These are phyloP conservation scores for Ia io DNA, from an alignment of 2,113 vertebrate genomes.

Conservation along the genomic window DNA sequence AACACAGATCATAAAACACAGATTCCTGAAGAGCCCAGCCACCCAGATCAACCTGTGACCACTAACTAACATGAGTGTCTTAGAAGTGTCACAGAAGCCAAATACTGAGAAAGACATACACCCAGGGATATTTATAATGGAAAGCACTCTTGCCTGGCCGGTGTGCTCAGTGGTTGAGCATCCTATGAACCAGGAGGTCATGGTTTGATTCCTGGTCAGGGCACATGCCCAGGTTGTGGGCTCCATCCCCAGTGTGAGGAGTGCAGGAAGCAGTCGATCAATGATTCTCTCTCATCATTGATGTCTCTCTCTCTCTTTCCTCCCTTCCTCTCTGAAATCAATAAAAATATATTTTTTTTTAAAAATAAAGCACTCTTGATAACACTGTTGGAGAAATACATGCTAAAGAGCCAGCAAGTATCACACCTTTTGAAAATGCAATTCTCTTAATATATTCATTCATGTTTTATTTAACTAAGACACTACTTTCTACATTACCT, in stretches of 20 bases:
- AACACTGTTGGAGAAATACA: constrained; percentile 48
- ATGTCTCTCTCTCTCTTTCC: no score
- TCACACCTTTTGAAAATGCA: constrained; percentile 53
- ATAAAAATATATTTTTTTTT: no score
- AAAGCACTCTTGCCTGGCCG: constrained; percentile 46
- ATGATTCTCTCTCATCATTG: no score
- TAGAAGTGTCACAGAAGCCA: background rate
- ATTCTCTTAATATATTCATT: constrained; percentile 66
- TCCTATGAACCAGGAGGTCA: no score
- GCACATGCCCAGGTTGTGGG: no score
- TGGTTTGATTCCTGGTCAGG: no score
- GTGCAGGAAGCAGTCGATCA: no score
- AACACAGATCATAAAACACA: background rate
- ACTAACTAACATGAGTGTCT: background rate
- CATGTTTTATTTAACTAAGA: constrained; percentile 72
- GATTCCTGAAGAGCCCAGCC: background rate
- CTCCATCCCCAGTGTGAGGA: no score
- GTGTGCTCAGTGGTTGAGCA: no score
- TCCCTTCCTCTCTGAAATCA: no score
- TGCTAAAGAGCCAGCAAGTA: constrained; percentile 47
- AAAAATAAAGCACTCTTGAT: constrained; percentile 60
- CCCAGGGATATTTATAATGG: constrained; percentile 36
- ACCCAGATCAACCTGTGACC: background rate
- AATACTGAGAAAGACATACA: background rate
- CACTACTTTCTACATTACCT: background rate